Conservation (phyloP, 2,888 invertebrate genomes). For the Molorchus minor region DNA sequence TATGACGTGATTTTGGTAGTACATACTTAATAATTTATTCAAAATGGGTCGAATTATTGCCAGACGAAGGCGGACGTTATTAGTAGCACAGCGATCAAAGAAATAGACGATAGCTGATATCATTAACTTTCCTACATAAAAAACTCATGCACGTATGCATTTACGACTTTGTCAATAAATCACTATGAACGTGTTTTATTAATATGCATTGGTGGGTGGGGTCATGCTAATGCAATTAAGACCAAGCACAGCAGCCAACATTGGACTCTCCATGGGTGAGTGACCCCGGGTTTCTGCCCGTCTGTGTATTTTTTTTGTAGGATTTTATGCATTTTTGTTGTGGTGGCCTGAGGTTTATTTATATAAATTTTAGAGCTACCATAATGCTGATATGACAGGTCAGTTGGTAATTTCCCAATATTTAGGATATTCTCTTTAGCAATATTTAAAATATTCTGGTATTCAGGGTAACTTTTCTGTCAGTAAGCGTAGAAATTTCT, state of each 20-base stretch:
- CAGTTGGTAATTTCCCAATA: too few relatives aligned
- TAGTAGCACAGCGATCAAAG: background rate
- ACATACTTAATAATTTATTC: background rate
- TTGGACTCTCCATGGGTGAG: constrained; percentile 48
- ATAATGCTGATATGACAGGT: too few relatives aligned
- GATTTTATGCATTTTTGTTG: constrained; percentile 8
- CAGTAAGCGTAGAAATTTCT: too few relatives aligned
- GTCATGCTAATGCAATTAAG: constrained; percentile 62
- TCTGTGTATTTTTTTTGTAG: background rate
- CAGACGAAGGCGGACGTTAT: background rate
- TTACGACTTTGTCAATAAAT: constrained; percentile 59
- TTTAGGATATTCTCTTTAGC: too few relatives aligned
- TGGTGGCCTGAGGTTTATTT: too few relatives aligned
- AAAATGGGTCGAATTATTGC: background rate
- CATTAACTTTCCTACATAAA: constrained; percentile 26
- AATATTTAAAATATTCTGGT: too few relatives aligned
- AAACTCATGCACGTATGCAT: constrained; percentile 52
- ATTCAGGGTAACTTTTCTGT: too few relatives aligned
- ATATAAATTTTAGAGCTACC: too few relatives aligned
- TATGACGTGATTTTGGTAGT: background rate
- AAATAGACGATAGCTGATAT: constrained; percentile 18
- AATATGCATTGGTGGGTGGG: constrained; percentile 62
- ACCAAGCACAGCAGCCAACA: constrained; percentile 47
- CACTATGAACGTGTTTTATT: constrained; percentile 60
- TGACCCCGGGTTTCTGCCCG: constrained; percentile 48